These are phyloP conservation scores for Heteromormyrus szaboi DNA, from an alignment of 2,797 vertebrate species.

Conservation along the genomic window DNA sequence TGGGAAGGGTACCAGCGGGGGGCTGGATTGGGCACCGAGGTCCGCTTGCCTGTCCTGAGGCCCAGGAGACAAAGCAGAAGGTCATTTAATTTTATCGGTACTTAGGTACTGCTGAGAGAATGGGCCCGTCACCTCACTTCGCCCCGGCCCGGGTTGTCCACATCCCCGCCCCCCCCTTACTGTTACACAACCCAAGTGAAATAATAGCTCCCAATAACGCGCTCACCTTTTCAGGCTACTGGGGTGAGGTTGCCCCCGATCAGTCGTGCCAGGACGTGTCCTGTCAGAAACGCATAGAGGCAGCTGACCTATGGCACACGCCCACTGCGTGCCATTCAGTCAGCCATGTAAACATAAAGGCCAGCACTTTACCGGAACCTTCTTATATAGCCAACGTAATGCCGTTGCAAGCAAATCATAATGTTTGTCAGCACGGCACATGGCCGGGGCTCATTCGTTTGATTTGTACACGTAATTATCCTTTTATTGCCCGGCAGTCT, in stretches of 20 bases:
- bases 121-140: background rate
- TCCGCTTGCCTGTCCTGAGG: background rate
- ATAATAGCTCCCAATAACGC: background rate
- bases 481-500: background rate
- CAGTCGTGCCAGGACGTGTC: background rate
- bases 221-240: background rate
- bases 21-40: background rate
- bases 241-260: background rate
- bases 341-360: slow-evolving; percentile 6
- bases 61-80: background rate
- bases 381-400: background rate
- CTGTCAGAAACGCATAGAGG: background rate
- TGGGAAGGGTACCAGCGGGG: background rate
- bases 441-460: background rate
- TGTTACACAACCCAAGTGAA: slow-evolving; percentile 3
- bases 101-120: background rate
- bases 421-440: slow-evolving; percentile 11
- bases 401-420: background rate
- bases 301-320: background rate
- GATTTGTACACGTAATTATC: slow-evolving; percentile 14
- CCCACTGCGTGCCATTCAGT: background rate
- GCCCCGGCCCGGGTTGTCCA: background rate
- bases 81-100: slow-evolving; percentile 2
- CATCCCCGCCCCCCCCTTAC: background rate
- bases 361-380: slow-evolving; percentile 8